phyloP scores from a whole-genome alignment of 2,888 invertebrate species.

The Monopis laevigella region DNA sequence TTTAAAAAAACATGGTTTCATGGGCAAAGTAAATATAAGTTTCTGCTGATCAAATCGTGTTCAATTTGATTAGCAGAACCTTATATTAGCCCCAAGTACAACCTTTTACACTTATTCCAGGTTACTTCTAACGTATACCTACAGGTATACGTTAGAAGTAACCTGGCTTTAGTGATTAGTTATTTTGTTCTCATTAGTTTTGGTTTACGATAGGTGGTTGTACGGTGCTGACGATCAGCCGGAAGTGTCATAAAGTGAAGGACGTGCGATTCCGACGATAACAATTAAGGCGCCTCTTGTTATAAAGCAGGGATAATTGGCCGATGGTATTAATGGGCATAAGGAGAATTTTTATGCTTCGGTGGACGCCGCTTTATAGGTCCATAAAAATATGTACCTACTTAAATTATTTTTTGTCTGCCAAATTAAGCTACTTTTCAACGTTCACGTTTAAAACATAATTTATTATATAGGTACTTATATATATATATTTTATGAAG shows the following conservation, averaged over 20 bases:
- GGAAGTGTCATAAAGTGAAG: slow-evolving; percentile 53
- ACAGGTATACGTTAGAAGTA: no score
- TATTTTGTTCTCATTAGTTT: slow-evolving; percentile 5
- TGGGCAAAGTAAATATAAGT: no score
- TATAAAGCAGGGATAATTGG: slow-evolving; percentile 57
- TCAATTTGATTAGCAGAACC: no score
- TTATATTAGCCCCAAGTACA: no score
- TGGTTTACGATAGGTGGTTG: slow-evolving; percentile 37
- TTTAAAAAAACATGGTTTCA: no score
- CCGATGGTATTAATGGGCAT: slow-evolving; percentile 16
- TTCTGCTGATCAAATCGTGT: no score
- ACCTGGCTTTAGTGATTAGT: no score
- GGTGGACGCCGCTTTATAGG: slow-evolving; percentile 24
- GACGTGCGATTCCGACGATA: slow-evolving; percentile 53
- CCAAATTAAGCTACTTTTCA: slow-evolving; percentile 9
- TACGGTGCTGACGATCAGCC: slow-evolving; percentile 41
- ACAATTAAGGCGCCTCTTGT: slow-evolving; percentile 58
- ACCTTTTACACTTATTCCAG: neutral
- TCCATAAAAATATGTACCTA: slow-evolving; percentile 33
- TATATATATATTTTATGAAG: no score
- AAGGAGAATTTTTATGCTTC: slow-evolving; percentile 11
- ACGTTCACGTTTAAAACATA: no score
- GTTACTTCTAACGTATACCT: no score
- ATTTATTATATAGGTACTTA: no score
- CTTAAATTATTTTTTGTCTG: neutral